phyloP scores from a whole-genome alignment of 2,888 invertebrate genomes.

The Hermaeophaga mercurialis region DNA sequence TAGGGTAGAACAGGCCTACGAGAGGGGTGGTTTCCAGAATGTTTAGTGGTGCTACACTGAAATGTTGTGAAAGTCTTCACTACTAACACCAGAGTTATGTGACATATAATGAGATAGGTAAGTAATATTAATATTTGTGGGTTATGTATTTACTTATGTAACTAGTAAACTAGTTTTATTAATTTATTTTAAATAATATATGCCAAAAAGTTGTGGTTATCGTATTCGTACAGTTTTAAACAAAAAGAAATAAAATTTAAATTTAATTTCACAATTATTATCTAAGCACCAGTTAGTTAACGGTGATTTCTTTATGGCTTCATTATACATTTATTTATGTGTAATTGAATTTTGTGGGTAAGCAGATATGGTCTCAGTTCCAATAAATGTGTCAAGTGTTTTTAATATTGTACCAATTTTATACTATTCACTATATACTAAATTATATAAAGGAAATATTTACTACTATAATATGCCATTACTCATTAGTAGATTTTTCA shows the following conservation, averaged over 20 bases:
- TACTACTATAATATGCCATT: too few species aligned
- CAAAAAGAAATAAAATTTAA: not conserved
- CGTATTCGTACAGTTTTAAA: not conserved
- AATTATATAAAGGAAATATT: too few species aligned
- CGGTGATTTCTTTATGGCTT: not conserved
- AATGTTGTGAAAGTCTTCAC: slow-evolving; percentile 30
- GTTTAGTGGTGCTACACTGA: slow-evolving; percentile 28
- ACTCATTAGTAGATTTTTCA: too few species aligned
- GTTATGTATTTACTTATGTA: too few species aligned
- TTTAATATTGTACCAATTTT: not conserved
- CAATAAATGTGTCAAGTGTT: not conserved
- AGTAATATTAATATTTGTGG: too few species aligned
- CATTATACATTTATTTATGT: too few species aligned
- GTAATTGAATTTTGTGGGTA: not conserved
- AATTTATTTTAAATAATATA: too few species aligned
- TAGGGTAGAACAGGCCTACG: slow-evolving; percentile 35
- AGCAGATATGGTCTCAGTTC: not conserved
- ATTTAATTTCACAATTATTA: slow-evolving; percentile 4
- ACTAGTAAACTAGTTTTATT: too few species aligned
- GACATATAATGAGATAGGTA: slow-evolving; percentile 25
- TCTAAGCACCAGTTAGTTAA: not conserved
- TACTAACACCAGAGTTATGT: slow-evolving; percentile 23
- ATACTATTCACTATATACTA: too few species aligned
- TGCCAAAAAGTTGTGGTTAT: slow-evolving; percentile 3
- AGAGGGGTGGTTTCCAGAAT: slow-evolving; percentile 37